Percentiles rank a stretch among this genome's conserved stretches.
Evolutionary conservation across 2,113 vertebrate species (phyloP).

Genomic region (Bufo bufo): DNA sequence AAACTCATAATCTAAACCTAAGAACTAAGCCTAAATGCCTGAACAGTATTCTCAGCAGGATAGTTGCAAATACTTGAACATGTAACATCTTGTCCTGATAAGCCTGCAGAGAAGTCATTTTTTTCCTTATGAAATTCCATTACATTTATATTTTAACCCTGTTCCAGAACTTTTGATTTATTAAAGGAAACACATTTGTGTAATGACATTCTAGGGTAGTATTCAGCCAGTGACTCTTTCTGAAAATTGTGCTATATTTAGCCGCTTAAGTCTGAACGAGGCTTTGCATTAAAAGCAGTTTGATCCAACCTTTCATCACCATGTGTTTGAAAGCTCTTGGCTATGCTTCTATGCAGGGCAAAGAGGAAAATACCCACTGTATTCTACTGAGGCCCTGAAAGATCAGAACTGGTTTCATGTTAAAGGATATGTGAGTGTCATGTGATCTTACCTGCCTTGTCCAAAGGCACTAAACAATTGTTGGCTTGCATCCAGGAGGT

Average conservation of each 20-base stretch:
- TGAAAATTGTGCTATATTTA: conserved; percentile 71
- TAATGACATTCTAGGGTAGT: conserved; percentile 8
- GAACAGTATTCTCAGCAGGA: not conserved
- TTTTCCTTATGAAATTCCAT: not conserved
- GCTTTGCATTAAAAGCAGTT: conserved; percentile 61
- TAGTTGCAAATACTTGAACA: not conserved
- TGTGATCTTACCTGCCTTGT: conserved; percentile 53
- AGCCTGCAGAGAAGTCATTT: not conserved
- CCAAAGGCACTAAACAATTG: not conserved
- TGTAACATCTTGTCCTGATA: not conserved
- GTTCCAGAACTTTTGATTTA: not conserved
- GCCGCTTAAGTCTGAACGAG: conserved; percentile 60
- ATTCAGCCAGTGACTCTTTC: conserved; percentile 13
- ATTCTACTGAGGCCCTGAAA: conserved; percentile 55
- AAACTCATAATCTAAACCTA: no score
- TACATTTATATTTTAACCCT: not conserved
- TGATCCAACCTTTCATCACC: conserved; percentile 67
- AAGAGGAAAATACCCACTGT: conserved; percentile 58
- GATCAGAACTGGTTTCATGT: conserved; percentile 59
- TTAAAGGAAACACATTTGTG: conserved; percentile 21
- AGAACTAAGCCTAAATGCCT: no score
- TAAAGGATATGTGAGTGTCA: conserved; percentile 44
- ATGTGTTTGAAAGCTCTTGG: conserved; percentile 62
- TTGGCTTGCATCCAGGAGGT: conserved; percentile 58
- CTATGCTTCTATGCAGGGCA: conserved; percentile 58